Evolutionary conservation across 2,113 vertebrate species (phyloP).

Genomic region (Mobula birostris): DNA sequence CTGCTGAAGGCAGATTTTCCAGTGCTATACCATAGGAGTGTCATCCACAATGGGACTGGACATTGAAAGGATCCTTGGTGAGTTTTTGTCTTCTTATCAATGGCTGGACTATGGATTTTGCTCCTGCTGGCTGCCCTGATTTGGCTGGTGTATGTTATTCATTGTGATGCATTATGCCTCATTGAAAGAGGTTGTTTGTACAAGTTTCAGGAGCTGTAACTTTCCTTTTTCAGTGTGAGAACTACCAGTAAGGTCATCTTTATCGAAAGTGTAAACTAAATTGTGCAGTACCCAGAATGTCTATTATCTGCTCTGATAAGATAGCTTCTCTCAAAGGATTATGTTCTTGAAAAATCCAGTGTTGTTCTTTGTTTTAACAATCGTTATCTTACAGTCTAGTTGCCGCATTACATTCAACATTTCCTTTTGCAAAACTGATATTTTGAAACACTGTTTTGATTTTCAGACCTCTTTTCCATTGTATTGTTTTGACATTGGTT

Average conservation of each 20-base stretch:
- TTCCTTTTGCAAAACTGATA: neutral
- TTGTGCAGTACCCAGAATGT: neutral
- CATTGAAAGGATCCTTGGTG: neutral
- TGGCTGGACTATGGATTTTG: neutral
- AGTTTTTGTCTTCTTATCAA: conserved; percentile 21
- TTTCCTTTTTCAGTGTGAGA: neutral
- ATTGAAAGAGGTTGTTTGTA: neutral
- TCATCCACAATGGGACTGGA: neutral
- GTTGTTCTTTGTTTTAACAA: neutral
- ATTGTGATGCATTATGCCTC: conserved; percentile 19
- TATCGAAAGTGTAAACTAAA: neutral
- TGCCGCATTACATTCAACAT: neutral
- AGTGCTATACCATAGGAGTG: neutral
- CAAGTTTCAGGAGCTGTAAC: neutral
- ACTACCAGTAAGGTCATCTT: neutral
- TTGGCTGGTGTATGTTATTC: neutral
- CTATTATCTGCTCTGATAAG: neutral
- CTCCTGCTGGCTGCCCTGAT: neutral
- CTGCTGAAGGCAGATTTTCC: neutral
- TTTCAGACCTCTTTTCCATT: neutral
- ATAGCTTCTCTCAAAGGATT: conserved; percentile 7
- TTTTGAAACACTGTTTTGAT: neutral
- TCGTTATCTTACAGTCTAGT: neutral
- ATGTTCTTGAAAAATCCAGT: neutral
- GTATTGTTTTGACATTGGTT: neutral